Evolutionary conservation across 2,888 invertebrate species (phyloP).

Genomic region (Ennomos fuscantarius): DNA sequence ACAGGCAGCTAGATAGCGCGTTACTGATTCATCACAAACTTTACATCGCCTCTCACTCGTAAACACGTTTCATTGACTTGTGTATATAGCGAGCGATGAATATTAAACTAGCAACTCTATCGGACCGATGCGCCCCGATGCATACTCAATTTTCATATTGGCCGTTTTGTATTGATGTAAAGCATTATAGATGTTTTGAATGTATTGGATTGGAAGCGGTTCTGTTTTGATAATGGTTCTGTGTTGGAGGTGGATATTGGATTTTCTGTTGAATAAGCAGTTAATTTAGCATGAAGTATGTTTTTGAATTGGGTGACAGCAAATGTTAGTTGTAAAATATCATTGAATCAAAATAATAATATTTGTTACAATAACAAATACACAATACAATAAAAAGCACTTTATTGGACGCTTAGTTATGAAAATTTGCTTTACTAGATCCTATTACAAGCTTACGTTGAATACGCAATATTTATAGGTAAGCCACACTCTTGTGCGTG

Average conservation of each 20-base stretch:
- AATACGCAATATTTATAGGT: too few relatives aligned
- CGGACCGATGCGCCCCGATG: conserved; percentile 42
- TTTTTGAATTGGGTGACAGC: neutral
- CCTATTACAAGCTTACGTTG: too few relatives aligned
- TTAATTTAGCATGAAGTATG: conserved; percentile 3
- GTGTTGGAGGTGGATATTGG: conserved; percentile 7
- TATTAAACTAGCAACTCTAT: conserved; percentile 58
- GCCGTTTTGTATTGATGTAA: conserved; percentile 26
- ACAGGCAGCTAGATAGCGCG: conserved; percentile 48
- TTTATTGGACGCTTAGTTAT: too few relatives aligned
- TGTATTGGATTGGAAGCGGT: conserved; percentile 26
- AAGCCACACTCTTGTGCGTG: too few relatives aligned
- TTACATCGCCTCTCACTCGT: conserved; percentile 67
- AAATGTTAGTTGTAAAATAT: too few relatives aligned
- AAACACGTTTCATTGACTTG: conserved; percentile 74
- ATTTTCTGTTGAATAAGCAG: conserved; percentile 10
- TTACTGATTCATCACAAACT: conserved; percentile 63
- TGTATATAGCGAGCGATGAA: conserved; percentile 69
- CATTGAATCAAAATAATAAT: too few relatives aligned
- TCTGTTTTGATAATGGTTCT: conserved; percentile 19
- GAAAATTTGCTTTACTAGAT: conserved; percentile 5
- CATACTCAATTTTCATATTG: conserved; percentile 66
- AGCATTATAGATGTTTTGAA: conserved; percentile 21
- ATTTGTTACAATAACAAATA: too few relatives aligned
- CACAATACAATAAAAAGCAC: too few relatives aligned